A percentile compares a stretch with the other conserved stretches of the same genome.
Conservation (phyloP, 2,888 invertebrate genomes). For the Dasypogon diadema region DNA sequence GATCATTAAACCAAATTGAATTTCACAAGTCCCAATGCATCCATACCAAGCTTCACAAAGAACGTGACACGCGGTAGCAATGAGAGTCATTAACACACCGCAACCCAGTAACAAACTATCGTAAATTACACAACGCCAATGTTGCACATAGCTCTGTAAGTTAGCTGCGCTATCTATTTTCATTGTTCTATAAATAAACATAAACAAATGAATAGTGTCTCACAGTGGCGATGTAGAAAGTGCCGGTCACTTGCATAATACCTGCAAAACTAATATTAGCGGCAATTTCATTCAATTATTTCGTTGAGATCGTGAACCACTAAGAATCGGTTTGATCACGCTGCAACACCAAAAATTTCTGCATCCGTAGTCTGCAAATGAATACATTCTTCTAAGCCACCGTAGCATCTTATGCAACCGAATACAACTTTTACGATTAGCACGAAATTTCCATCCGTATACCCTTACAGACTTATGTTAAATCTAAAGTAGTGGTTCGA, state of each 20-base stretch:
- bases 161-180: background rate
- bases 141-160: conserved; percentile 4
- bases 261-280: conserved; percentile 7
- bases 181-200: conserved; percentile 44
- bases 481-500: background rate
- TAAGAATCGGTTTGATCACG: background rate
- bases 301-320: background rate
- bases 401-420: background rate
- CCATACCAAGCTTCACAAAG: conserved; percentile 15
- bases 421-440: background rate
- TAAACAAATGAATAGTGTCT: conserved; percentile 17
- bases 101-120: no score
- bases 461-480: background rate
- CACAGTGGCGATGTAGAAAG: conserved; percentile 19
- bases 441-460: background rate
- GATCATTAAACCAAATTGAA: no score
- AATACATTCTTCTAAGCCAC: background rate
- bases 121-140: conserved; percentile 18
- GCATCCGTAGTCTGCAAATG: background rate
- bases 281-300: conserved; percentile 25
- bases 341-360: background rate
- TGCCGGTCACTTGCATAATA: background rate
- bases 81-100: conserved; percentile 38
- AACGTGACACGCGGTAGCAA: conserved; percentile 37
- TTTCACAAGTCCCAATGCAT: no score